These are phyloP conservation scores for Daktulosphaira vitifoliae DNA, from an alignment of 1,140 invertebrate genomes.

Conservation along the genomic window DNA sequence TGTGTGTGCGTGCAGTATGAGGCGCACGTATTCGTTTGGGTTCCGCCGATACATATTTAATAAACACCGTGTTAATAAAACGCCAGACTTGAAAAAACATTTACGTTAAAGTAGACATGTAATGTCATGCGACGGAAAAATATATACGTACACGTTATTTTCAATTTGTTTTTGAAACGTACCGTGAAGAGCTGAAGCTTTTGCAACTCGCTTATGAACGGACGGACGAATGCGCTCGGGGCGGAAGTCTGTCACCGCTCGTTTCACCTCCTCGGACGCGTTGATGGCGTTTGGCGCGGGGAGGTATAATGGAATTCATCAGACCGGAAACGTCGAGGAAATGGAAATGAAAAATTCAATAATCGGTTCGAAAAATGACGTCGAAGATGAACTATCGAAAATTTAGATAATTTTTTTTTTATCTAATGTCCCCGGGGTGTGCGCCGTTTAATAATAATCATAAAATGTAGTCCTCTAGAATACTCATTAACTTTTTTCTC, in stretches of 20 bases:
- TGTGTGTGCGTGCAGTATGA: background rate
- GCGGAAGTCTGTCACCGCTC: conserved; percentile 24
- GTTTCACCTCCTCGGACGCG: background rate
- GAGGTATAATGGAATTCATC: conserved; percentile 13
- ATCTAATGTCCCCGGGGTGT: too few species aligned
- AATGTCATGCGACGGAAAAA: too few species aligned
- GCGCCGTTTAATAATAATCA: too few species aligned
- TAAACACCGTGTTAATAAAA: too few species aligned
- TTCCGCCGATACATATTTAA: too few species aligned
- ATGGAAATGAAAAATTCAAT: conserved; percentile 29
- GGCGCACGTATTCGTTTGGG: background rate
- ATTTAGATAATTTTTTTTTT: background rate
- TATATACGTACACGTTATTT: too few species aligned
- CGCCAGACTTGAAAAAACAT: too few species aligned
- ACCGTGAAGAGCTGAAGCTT: conserved; percentile 12
- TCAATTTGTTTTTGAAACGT: conserved; percentile 15
- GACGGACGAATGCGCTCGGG: conserved; percentile 1
- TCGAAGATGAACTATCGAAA: background rate
- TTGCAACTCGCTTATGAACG: background rate
- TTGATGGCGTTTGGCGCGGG: background rate
- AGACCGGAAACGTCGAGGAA: conserved; percentile 28
- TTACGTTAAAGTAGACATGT: too few species aligned
- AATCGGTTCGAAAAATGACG: conserved; percentile 10
- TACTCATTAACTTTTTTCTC: too few species aligned
- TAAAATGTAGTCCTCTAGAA: too few species aligned